Evolutionary conservation across 2,113 vertebrate genomes (phyloP).

Genomic region (Thunnus maccoyii): DNA sequence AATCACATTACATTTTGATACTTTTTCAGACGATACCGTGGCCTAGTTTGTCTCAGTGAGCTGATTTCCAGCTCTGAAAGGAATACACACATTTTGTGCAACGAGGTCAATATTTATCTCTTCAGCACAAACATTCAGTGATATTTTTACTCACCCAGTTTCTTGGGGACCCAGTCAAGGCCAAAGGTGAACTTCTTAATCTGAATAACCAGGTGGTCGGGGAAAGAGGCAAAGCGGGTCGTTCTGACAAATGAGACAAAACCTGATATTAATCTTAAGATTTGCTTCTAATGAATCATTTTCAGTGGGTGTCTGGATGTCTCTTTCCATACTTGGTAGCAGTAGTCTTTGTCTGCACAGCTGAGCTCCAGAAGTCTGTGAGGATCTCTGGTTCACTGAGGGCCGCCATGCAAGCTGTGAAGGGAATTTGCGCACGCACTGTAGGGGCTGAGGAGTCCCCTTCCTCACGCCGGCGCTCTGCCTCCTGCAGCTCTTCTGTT

Average conservation of each 20-base stretch:
- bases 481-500: conserved; percentile 94
- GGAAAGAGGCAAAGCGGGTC: conserved; percentile 97
- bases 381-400: conserved; percentile 96
- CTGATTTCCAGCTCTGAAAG: background rate
- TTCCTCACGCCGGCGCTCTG: conserved; percentile 93
- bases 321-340: conserved; percentile 92
- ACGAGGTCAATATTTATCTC: background rate
- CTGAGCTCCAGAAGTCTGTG: conserved; percentile 99
- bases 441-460: conserved; percentile 90
- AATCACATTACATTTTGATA: too few relatives aligned
- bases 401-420: conserved; percentile 94
- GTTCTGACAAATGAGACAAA: conserved; percentile 84
- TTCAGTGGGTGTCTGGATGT: background rate
- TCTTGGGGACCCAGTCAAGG: conserved; percentile 99
- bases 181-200: conserved; percentile 99
- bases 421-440: conserved; percentile 95
- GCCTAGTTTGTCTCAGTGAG: background rate
- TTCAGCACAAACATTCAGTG: conserved; percentile 1
- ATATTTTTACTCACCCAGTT: conserved; percentile 89
- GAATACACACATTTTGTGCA: background rate
- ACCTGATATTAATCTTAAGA: conserved; percentile 4
- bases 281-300: background rate
- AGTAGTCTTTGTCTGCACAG: conserved; percentile 95
- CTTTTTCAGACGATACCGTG: background rate
- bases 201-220: conserved; percentile 98